These are phyloP conservation scores for Potamilus streckersoni DNA, from an alignment of 1,140 invertebrate genomes.

Conservation along the genomic window DNA sequence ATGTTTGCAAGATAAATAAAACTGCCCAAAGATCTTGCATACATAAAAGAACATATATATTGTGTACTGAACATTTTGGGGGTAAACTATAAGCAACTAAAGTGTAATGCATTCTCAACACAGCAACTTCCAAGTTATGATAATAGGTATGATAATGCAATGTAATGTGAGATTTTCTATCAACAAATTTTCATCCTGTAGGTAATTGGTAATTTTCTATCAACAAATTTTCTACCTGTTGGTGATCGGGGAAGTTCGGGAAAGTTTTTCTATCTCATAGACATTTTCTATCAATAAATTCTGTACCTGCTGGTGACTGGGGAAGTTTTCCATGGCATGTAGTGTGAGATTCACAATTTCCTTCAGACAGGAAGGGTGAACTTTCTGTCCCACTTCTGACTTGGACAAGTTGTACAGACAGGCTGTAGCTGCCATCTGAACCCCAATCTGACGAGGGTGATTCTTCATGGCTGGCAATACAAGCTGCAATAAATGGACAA, in stretches of 20 bases:
- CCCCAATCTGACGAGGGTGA: conserved; percentile 76
- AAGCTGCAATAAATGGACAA: conserved; percentile 67
- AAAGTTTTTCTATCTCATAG: not conserved
- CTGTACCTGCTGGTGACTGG: conserved; percentile 73
- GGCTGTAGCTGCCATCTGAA: conserved; percentile 85
- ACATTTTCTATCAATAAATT: not conserved
- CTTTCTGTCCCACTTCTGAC: conserved; percentile 75
- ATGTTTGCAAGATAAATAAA: no score
- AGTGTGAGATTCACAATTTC: conserved; percentile 79
- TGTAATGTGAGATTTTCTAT: not conserved
- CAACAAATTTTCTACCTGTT: not conserved
- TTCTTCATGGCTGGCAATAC: conserved; percentile 79
- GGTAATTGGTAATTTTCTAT: conserved; percentile 73
- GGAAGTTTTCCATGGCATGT: conserved; percentile 80
- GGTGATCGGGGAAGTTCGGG: not conserved
- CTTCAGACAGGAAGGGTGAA: conserved; percentile 78
- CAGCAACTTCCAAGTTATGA: no score
- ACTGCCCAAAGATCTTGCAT: no score
- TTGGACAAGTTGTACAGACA: conserved; percentile 85
- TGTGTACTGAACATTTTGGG: no score
- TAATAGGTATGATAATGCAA: no score
- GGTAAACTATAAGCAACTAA: no score
- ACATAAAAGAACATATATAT: no score
- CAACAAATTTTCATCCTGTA: conserved; percentile 65
- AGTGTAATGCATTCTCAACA: no score